Base-by-base conservation (phyloP, 2,888 invertebrate genomes). In the Pyrrhosoma nymphula region DNA sequence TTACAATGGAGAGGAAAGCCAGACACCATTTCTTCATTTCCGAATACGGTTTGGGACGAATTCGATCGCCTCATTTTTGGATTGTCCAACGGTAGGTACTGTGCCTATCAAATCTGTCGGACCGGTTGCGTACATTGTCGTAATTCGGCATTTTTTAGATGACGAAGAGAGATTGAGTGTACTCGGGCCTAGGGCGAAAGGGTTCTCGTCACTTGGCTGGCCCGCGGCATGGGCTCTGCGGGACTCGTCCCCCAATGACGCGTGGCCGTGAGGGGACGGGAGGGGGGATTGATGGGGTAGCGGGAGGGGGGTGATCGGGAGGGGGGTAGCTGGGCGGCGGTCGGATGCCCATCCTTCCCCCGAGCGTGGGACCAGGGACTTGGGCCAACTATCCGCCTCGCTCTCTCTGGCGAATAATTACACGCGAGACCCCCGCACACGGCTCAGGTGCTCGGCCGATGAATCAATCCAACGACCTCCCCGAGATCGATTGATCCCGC, bases 401-500 rank as follows among this genome's bases (percentile, higher is more conserved):
- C 60, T 20, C 60, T 20, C 60, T 20, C 60, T 69, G 23, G 93
- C 93, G 93, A 75, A 93, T 93, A 93, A 93, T 93, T 93, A 93
- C 91, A 47, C 47, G 47, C 47, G 47, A 47, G 63, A 63, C 47
- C 35, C 69, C 69, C 26, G 0, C 82, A 26, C 82, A 23, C 16
- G 14, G 14, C 26, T 35, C 82, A 69, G 69, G n/a, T 69, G 69
- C 16, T 16, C 35, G 82, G 82, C 82, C 82, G 35, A 82, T 82
- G 82, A 82, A 82, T 82, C 82, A 82, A 82, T 82, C 82, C 82
- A 35, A 60, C 16, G 60, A 60, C 18, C 60, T n/a, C 30, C 75
- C 20, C 47, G 69, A 47, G 93, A 93, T 93, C 93, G 69, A 93
- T 63, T 69, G 93, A 93, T 93, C 93, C 93, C 39, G 63, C 60